These are phyloP conservation scores for Callocephalon fimbriatum DNA, from an alignment of 2,113 vertebrate species.

Conservation along the genomic window DNA sequence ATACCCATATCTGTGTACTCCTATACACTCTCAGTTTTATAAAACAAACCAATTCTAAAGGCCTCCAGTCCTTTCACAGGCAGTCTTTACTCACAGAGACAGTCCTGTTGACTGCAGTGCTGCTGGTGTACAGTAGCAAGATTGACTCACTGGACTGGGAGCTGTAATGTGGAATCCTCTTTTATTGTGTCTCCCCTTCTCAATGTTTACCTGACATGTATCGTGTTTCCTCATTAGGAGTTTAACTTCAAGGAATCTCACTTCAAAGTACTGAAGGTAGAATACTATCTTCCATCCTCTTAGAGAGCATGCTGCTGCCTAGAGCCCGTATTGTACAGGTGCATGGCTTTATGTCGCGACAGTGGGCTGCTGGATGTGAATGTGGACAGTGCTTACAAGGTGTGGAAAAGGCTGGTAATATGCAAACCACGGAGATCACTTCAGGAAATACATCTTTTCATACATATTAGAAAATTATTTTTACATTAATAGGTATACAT, in stretches of 20 bases:
- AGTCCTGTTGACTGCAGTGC: background rate
- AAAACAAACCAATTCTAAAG: background rate
- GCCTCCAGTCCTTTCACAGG: background rate
- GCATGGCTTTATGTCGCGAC: background rate
- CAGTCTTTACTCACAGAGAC: background rate
- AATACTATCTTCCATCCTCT: background rate
- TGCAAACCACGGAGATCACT: background rate
- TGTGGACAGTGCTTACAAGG: background rate
- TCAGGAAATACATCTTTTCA: background rate
- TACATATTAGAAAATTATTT: background rate
- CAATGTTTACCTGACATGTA: background rate
- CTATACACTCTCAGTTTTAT: background rate
- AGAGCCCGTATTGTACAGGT: background rate
- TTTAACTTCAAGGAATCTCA: background rate
- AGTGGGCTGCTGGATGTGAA: background rate
- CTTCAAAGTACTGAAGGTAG: background rate
- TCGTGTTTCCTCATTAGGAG: background rate
- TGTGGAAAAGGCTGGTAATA: background rate
- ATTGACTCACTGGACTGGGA: background rate
- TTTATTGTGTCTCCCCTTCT: background rate
- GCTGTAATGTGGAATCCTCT: background rate
- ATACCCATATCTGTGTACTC: fast-evolving
- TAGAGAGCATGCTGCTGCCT: background rate
- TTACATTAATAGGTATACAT: background rate
- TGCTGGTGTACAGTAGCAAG: background rate